Evolutionary conservation across 2,797 vertebrate species (phyloP).

Genomic region (Acipenser ruthenus): DNA sequence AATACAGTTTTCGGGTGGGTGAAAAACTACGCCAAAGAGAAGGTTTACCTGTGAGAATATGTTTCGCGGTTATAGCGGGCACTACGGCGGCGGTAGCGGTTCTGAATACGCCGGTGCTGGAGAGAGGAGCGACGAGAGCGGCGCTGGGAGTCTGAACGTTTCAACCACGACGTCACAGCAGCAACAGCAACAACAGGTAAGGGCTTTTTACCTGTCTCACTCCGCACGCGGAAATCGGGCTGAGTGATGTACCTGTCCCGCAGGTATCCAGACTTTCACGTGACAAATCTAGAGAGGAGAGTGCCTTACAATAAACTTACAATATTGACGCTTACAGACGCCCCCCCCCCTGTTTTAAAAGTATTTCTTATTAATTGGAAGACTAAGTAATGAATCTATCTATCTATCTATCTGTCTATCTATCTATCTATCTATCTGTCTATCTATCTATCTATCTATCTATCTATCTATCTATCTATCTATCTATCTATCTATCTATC

Average conservation of each 20-base stretch:
- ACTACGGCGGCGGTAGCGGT: constrained; percentile 42
- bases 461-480: too few relatives aligned
- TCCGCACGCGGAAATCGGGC: too few relatives aligned
- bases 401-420: too few relatives aligned
- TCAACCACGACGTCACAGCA: constrained; percentile 42
- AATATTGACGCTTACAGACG: background rate
- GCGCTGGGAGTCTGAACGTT: constrained; percentile 30
- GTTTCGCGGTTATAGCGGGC: constrained; percentile 55
- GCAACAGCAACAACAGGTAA: constrained; percentile 54
- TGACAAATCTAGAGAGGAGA: constrained; percentile 16
- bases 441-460: too few relatives aligned
- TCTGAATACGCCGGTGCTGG: constrained; percentile 34
- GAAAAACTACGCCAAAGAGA: too few relatives aligned
- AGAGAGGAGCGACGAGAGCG: constrained; percentile 20
- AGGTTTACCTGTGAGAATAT: constrained; percentile 34
- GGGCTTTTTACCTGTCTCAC: constrained; percentile 15
- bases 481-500: too few relatives aligned
- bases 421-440: too few relatives aligned
- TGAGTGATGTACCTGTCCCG: too few relatives aligned
- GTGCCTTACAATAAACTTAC: background rate
- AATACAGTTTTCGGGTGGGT: too few relatives aligned
- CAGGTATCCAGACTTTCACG: too few relatives aligned
- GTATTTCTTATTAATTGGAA: too few relatives aligned
- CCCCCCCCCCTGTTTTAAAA: background rate
- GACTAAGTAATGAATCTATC: too few relatives aligned